Base-by-base conservation (phyloP, 1,140 invertebrate genomes). In the Zaprionus inermis region DNA sequence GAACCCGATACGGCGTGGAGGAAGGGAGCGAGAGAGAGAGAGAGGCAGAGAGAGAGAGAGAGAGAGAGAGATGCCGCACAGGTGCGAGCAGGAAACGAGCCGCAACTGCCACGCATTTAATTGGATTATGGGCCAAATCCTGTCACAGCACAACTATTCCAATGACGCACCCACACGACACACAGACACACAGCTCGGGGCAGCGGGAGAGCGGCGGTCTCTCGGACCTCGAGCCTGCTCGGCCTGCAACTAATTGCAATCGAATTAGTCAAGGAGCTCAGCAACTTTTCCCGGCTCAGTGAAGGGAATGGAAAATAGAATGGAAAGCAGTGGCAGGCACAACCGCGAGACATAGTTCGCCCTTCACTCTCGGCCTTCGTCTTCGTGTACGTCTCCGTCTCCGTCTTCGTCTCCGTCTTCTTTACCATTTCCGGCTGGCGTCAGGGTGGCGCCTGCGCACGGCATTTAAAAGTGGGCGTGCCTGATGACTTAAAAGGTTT, bases 211-310 rank as follows among this genome's bases (percentile, higher is more conserved):
- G n/a, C n/a, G n/a, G n/a, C 24, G 24, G 1, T 28, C 22, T 24
- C 30, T 34, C 54, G 46, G 36, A 38, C 11, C 36, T 38, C 11
- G 55, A 55, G 54, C 51, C 60, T 51, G 11, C 58, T 36, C 28
- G 72, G 63, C 74, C 76, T 72, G 78, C 75, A 81, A 78, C 78
- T 88, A 88, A 89, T 88, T 84, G 84, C 84, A 81, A 83, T 81
- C 84, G 84, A 89, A 89, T 89, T 89, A 89, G 84, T 89, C 84
- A 89, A 89, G 84, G 85, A 90, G 84, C 84, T 89, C 78, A 89
- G 66, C 72, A 76, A 83, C 74, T 64, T 57, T 59, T 52, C 56
- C 56, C 41, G 38, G 28, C 54, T 74, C 58, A 51, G 9, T 20
- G 16, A 22, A 18, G 7, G 5, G 30, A 32, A 63, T 34, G 46